These are phyloP conservation scores for Parnassius mnemosyne DNA, from an alignment of 2,888 invertebrate genomes.

Conservation along the genomic window DNA sequence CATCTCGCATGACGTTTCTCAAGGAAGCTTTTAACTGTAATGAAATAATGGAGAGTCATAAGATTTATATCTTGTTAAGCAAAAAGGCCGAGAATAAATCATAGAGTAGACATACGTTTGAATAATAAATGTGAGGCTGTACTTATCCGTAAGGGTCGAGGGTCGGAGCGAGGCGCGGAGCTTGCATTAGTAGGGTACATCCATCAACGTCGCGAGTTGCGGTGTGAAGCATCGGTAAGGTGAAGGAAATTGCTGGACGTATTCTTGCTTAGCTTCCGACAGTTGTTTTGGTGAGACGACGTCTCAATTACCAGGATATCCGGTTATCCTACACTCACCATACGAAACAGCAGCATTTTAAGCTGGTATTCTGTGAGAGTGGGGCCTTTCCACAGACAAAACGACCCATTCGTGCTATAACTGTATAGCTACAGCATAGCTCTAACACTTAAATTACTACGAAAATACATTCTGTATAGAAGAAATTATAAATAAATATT, in stretches of 20 bases:
- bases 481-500: too few relatives aligned
- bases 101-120: conserved; percentile 24
- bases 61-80: conserved; percentile 12
- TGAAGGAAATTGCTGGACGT: neutral
- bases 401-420: too few relatives aligned
- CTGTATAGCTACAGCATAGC: too few relatives aligned
- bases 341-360: too few relatives aligned
- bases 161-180: neutral
- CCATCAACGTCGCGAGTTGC: conserved; percentile 17
- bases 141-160: conserved; percentile 6
- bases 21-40: conserved; percentile 13
- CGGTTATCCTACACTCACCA: too few relatives aligned
- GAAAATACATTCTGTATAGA: too few relatives aligned
- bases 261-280: neutral
- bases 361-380: too few relatives aligned
- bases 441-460: too few relatives aligned
- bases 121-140: conserved; percentile 27
- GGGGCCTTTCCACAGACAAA: too few relatives aligned
- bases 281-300: too few relatives aligned
- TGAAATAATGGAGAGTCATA: neutral
- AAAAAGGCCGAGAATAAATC: conserved; percentile 21
- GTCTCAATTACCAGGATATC: too few relatives aligned
- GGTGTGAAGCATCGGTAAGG: neutral
- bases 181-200: conserved; percentile 17
- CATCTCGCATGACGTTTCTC: neutral